These are phyloP conservation scores for Agelas oroides DNA, from an alignment of 37 sponge, comb jelly and placozoan species.

Conservation along the genomic window DNA sequence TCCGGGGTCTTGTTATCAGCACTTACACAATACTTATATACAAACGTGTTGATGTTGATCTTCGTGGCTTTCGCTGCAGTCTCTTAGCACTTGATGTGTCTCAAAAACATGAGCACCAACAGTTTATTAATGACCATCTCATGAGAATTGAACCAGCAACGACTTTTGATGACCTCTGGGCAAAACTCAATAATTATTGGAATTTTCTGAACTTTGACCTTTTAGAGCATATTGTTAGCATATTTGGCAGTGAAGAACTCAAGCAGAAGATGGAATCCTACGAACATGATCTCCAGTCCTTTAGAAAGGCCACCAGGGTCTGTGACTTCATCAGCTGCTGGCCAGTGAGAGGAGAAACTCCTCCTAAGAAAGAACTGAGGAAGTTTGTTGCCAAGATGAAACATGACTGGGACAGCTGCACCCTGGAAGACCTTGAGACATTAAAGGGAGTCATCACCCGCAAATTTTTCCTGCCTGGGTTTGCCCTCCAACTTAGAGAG, in stretches of 20 bases:
- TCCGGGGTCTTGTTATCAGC: too few species aligned
- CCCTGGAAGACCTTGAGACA: background rate
- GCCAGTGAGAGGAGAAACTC: background rate
- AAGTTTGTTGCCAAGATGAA: background rate
- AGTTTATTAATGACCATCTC: too few species aligned
- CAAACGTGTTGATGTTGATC: too few species aligned
- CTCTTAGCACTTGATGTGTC: too few species aligned
- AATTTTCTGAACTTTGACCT: background rate
- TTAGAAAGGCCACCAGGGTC: background rate
- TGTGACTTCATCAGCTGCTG: slow-evolving; percentile 7
- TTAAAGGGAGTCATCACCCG: background rate
- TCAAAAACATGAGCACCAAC: too few species aligned
- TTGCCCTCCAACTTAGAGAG: background rate
- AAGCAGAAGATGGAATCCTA: background rate
- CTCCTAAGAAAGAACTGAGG: background rate
- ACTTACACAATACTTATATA: too few species aligned
- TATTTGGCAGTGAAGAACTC: background rate
- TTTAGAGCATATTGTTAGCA: background rate
- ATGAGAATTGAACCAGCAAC: too few species aligned
- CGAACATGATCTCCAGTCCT: background rate
- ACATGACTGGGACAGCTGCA: background rate
- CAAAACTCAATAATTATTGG: background rate
- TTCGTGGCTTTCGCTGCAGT: too few species aligned
- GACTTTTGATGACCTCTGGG: background rate
- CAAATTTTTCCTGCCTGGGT: background rate